Conservation (phyloP, 2,888 invertebrate species). For the Sesia apiformis region DNA sequence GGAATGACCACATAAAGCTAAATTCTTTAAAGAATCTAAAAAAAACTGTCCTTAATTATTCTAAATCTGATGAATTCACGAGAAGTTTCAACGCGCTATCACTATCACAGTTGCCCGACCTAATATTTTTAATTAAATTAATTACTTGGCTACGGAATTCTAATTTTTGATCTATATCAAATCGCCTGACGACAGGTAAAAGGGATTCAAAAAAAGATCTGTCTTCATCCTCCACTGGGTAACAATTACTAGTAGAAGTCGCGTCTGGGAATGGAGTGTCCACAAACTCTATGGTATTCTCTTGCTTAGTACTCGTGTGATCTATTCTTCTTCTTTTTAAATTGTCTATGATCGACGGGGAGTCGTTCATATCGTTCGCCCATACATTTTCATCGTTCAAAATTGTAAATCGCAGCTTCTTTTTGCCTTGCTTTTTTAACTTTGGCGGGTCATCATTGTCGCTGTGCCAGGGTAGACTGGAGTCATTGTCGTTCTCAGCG, state of each 20-base stretch:
- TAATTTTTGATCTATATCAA: constrained; percentile 50
- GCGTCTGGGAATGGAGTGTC: constrained; percentile 31
- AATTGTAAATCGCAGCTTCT: background rate
- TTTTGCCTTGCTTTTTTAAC: too few species aligned
- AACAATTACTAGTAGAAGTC: constrained; percentile 13
- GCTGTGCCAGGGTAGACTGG: constrained; percentile 22
- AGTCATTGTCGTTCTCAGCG: constrained; percentile 33
- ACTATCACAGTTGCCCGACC: constrained; percentile 12
- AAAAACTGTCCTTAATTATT: too few species aligned
- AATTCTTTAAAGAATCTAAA: too few species aligned
- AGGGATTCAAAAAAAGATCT: constrained; percentile 53
- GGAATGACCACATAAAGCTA: too few species aligned
- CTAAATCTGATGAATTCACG: too few species aligned
- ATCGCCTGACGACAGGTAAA: constrained; percentile 45
- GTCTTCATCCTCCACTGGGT: constrained; percentile 40
- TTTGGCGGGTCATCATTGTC: constrained; percentile 22
- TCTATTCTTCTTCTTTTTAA: constrained; percentile 25
- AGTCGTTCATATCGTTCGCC: background rate
- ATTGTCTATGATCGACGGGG: constrained; percentile 23
- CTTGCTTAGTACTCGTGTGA: constrained; percentile 12
- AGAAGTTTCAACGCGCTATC: background rate
- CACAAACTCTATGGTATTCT: constrained; percentile 35
- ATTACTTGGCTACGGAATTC: constrained; percentile 49
- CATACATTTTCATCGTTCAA: background rate
- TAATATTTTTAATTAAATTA: constrained; percentile 38